Evolutionary conservation across 35 echinoderm and acorn worm species (phyloP).

Genomic region (Patiria miniata): DNA sequence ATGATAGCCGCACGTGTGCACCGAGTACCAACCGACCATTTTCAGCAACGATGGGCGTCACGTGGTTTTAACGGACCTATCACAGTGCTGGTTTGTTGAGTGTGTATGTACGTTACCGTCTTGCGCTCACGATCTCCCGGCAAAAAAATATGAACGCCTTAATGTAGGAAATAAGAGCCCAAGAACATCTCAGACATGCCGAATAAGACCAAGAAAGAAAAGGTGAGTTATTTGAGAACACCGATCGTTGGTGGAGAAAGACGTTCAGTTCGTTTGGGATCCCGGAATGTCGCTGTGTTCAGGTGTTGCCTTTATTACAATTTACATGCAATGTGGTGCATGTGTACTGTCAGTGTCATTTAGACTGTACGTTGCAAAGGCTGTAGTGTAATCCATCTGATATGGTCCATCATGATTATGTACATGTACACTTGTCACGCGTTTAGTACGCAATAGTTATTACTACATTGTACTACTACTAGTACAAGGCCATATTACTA

Average conservation of each 20-base stretch:
- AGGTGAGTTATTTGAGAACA: conserved; percentile 50
- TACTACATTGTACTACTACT: too few relatives aligned
- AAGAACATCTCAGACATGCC: conserved; percentile 59
- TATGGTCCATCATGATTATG: not conserved
- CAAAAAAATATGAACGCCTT: conserved; percentile 52
- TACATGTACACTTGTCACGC: too few relatives aligned
- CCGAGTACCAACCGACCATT: not conserved
- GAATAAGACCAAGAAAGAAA: conserved; percentile 77
- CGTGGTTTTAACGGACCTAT: conserved; percentile 38
- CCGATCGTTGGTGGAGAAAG: not conserved
- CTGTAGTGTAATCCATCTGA: too few relatives aligned
- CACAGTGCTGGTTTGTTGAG: conserved; percentile 14
- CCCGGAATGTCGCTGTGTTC: not conserved
- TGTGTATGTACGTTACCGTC: conserved; percentile 25
- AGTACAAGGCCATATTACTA: too few relatives aligned
- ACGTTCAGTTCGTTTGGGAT: not conserved
- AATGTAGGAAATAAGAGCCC: conserved; percentile 54
- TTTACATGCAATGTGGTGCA: not conserved
- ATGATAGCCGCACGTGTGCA: too few relatives aligned
- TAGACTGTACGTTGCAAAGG: not conserved
- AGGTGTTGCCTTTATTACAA: too few relatives aligned
- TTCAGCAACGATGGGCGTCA: conserved; percentile 22
- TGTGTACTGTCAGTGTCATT: not conserved
- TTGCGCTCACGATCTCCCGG: conserved; percentile 41
- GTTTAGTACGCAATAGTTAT: too few relatives aligned